Percentiles rank a stretch among this genome's conserved stretches.
Evolutionary conservation across 1,140 invertebrate genomes (phyloP).

Genomic region (Pentalonia nigronervosa): DNA sequence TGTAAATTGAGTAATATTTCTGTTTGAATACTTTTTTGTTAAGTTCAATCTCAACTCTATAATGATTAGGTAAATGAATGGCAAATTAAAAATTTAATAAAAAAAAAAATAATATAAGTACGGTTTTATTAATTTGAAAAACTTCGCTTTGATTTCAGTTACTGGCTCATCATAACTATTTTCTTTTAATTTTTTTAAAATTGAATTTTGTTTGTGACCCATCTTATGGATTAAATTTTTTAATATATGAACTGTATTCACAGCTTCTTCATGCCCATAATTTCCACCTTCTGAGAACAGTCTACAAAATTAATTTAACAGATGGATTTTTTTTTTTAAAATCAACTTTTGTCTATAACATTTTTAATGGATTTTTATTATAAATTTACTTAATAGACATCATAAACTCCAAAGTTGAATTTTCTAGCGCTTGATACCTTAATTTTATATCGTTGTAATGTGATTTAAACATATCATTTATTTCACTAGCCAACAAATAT

Average conservation of each 20-base stretch:
- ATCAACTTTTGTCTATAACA: no score
- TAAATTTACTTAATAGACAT: constrained; percentile 33
- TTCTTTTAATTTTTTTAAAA: neutral
- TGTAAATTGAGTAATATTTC: neutral
- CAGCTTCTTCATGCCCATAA: neutral
- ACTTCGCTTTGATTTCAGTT: neutral
- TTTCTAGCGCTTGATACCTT: neutral
- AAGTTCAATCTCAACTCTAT: neutral
- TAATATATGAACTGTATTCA: neutral
- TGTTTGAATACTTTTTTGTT: neutral
- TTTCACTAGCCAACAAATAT: neutral
- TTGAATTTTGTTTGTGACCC: neutral
- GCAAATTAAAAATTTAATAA: neutral
- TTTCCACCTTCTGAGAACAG: constrained; percentile 24
- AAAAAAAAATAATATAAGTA: neutral
- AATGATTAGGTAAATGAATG: neutral
- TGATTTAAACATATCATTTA: neutral
- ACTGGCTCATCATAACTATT: neutral
- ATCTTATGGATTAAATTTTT: neutral
- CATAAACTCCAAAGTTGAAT: constrained; percentile 2
- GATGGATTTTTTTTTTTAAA: no score
- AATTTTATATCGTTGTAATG: neutral
- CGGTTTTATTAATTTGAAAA: neutral
- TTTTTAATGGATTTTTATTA: neutral
- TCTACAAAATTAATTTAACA: neutral